A percentile compares a stretch with the other conserved stretches of the same genome.
Conservation (phyloP, 2,888 invertebrate genomes). For the Chloroclysta siterata region DNA sequence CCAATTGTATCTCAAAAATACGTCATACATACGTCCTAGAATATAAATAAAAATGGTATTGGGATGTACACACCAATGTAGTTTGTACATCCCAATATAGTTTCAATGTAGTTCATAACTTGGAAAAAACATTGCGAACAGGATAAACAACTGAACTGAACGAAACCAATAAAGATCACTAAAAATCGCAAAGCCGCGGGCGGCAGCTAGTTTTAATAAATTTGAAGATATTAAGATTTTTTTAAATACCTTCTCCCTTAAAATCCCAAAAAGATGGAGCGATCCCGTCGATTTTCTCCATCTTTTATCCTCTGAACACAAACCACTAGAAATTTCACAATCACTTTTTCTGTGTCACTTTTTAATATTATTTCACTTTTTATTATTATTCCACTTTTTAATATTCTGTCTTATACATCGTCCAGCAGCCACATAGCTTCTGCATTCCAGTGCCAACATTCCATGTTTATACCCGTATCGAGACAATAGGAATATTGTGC, state of each 20-base stretch:
- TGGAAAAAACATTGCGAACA: too few species aligned
- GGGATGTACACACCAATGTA: too few species aligned
- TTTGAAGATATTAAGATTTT: neutral
- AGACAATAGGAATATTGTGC: neutral
- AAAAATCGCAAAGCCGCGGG: too few species aligned
- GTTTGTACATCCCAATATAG: too few species aligned
- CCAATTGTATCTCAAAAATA: too few species aligned
- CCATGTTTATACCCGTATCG: neutral
- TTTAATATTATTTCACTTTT: neutral
- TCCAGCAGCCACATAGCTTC: neutral
- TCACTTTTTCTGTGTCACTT: neutral
- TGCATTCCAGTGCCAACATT: neutral
- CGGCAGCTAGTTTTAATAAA: neutral
- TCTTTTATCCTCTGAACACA: neutral
- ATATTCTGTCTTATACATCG: neutral
- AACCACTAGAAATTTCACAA: constrained; percentile 9
- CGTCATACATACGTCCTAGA: too few species aligned
- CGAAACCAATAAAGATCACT: too few species aligned
- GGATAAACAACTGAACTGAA: too few species aligned
- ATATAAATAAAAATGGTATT: too few species aligned
- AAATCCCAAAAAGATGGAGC: constrained; percentile 50
- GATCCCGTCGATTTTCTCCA: constrained; percentile 39
- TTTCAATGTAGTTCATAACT: too few species aligned
- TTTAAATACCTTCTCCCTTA: constrained; percentile 48
- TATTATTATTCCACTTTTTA: neutral